Evolutionary conservation across 2,797 vertebrate genomes (phyloP).

Genomic region (Lophius americanus): DNA sequence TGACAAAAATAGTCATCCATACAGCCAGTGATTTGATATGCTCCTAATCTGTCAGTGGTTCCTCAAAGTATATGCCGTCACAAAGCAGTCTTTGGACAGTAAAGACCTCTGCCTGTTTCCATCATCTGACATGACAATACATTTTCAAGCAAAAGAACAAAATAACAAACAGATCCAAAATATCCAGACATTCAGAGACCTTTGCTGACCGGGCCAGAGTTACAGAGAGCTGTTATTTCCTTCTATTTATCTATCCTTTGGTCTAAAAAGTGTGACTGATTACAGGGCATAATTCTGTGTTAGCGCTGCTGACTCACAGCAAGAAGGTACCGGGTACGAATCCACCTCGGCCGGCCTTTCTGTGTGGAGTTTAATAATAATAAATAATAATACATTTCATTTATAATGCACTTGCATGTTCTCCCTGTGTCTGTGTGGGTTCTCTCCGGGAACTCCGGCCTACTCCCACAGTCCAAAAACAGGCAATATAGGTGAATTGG

Average conservation of each 20-base stretch:
- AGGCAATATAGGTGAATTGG: too few relatives aligned
- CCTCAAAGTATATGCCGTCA: conserved; percentile 55
- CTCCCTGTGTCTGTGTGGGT: too few relatives aligned
- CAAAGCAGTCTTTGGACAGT: conserved; percentile 26
- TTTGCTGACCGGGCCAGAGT: conserved; percentile 7
- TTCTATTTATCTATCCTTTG: conserved; percentile 10
- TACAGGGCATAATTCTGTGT: conserved; percentile 14
- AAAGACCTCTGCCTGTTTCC: conserved; percentile 37
- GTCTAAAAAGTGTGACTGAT: conserved; percentile 7
- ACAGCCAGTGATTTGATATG: conserved; percentile 33
- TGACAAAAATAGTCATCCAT: conserved; percentile 12
- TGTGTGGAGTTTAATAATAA: too few relatives aligned
- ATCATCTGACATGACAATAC: conserved; percentile 18
- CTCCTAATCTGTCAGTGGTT: conserved; percentile 32
- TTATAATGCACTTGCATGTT: too few relatives aligned
- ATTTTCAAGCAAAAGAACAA: conserved; percentile 16
- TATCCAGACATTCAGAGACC: conserved; percentile 23
- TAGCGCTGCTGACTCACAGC: background rate
- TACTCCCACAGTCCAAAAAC: too few relatives aligned
- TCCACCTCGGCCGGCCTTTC: too few relatives aligned
- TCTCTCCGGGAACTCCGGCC: too few relatives aligned
- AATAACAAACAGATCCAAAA: conserved; percentile 21
- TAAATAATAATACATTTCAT: too few relatives aligned
- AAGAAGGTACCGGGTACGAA: too few relatives aligned
- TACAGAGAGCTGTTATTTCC: conserved; percentile 13